Evolutionary conservation across 2,113 vertebrate species (phyloP), one percentile per base, ranked within the genome.

Genomic region (Python bivittatus): DNA sequence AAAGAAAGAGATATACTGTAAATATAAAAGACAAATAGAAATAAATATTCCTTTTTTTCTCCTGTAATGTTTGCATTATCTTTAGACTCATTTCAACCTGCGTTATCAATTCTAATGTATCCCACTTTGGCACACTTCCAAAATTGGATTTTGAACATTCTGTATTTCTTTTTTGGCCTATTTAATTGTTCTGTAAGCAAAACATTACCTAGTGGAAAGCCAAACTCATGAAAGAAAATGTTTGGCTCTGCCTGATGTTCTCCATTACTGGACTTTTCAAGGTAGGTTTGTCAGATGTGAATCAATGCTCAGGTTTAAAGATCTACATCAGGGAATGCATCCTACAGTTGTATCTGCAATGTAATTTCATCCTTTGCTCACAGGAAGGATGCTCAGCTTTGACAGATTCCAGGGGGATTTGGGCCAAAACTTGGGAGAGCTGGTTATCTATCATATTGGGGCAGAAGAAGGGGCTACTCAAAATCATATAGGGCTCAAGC

Each of bases 181-280:
- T 68, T 86, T 10, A 42, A 87, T 87, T 64, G 84, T 68, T 52
- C 56, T 25, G 52, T 68, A 91, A 91, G 87, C 22, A 86, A 86
- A 54, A 33, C 60, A 86, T 54, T 53, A 86, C n/a, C 23, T 42
- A 68, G 22, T 38, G 23, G 84, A 86, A 86, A 87, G 52, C 60
- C 72, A 42, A 84, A 48, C 38, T 29, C 56, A 58, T 42, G 44
- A 90, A 68, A 48, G n/a, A 42, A 91, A 91, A 91, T 68, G 11
- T 25, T 15, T 17, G 48, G 13, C 44, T 86, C 38, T 91, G 60
- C 85, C 60, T 44, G 27, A 86, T 29, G 83, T n/a, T 68, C 58
- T 91, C 58, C 48, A 68, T 86, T 86, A n/a, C 38, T 27, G 15
- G 38, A 44, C 56, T 58, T 84, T 29, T 84, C 25, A 57, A 58